phyloP scores from a whole-genome alignment of 1,140 invertebrate genomes.

The Zaprionus lachaisei region DNA sequence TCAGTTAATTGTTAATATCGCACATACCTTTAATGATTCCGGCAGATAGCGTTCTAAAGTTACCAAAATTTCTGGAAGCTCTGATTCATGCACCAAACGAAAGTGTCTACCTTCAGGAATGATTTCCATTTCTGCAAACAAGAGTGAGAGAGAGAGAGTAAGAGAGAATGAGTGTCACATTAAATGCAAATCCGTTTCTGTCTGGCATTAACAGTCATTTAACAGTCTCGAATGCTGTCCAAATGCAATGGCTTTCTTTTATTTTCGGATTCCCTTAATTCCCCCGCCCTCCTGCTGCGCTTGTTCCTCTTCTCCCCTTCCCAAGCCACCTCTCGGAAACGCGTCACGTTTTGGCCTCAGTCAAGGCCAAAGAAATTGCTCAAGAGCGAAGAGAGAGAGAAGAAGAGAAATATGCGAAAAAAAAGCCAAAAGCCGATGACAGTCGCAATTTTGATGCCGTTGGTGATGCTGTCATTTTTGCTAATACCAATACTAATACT shows the following conservation, averaged over 20 bases:
- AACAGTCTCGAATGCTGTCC: slow-evolving; percentile 33
- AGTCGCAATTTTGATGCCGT: slow-evolving; percentile 21
- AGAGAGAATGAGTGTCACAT: slow-evolving; percentile 5
- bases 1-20: background rate
- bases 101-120: slow-evolving; percentile 92
- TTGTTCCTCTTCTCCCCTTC: background rate
- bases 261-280: slow-evolving; percentile 1
- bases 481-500: slow-evolving; percentile 29
- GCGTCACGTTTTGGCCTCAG: slow-evolving; percentile 54
- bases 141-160: slow-evolving; percentile 25
- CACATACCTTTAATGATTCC: slow-evolving; percentile 90
- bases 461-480: slow-evolving; percentile 52
- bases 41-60: slow-evolving; percentile 91
- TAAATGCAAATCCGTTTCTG: slow-evolving; percentile 16
- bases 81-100: slow-evolving; percentile 92
- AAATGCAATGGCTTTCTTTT: slow-evolving; percentile 24
- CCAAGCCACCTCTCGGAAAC: slow-evolving; percentile 24
- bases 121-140: slow-evolving; percentile 90
- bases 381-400: slow-evolving; percentile 29
- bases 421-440: slow-evolving; percentile 47
- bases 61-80: slow-evolving; percentile 91
- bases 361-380: slow-evolving; percentile 54
- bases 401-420: slow-evolving; percentile 18
- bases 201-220: slow-evolving; percentile 14
- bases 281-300: background rate